Base-by-base conservation (phyloP, 2,113 vertebrate species). In the Cygnus atratus region DNA sequence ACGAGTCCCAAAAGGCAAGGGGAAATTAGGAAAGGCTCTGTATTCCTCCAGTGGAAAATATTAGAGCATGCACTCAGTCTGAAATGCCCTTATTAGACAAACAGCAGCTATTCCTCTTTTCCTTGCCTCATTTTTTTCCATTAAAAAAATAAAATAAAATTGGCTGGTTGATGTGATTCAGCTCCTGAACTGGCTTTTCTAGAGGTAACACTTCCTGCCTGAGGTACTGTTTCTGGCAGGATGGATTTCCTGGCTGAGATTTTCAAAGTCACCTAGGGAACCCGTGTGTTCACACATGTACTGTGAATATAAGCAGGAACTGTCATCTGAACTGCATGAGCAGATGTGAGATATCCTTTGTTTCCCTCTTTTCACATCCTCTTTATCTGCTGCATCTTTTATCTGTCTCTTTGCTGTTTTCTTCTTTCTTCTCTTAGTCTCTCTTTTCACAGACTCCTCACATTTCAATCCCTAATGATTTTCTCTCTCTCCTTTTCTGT, bases 231-330 rank as follows among this genome's bases (percentile, higher is more conserved):
- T 96, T 82, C 95, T 95, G 95, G 85, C 78, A 88, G 58, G 48
- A 3, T 95, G 79, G 79, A 84, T 95, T 96, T 96, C 88, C 92
- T 96, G 94, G 86, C 93, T 89, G 77, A 92, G 84, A 85, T 63
- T 94, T 93, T 91, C 93, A 93, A 81, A 94, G 80, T 72, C 93
- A 92, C 81, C 80, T 70, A n/a, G 93, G 95, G 71, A 96, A 87
- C 67, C 73, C 35, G 58, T 0, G 0, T 74, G 70, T 76, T 87
- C 90, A 66, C 91, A 91, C 77, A 73, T 33, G 58, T 58, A 93
- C 77, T 62, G 68, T 86, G 95, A 94, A 92, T 92, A 84, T 72
- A 90, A 84, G 50, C 88, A 93, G 93, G 58, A 93, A 61, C 74
- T 87, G 76, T 94, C 76, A 94, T 87, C 61, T 72, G 88, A 94